Evolutionary conservation across 2,888 invertebrate species (phyloP), one percentile per base, ranked within the genome.

Genomic region (Temnothorax ravouxi): DNA sequence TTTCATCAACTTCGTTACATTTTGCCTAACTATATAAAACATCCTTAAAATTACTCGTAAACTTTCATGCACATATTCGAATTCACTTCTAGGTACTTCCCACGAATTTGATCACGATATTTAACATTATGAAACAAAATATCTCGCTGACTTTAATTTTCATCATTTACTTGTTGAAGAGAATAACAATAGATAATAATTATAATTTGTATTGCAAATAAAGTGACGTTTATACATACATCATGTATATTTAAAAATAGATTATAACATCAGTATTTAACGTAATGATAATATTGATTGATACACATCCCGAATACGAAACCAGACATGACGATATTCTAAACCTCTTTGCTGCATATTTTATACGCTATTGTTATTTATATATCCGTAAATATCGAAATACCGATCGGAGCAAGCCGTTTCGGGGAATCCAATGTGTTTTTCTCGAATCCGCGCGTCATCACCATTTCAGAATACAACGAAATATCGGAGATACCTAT

Each of bases 321-420:
- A 59, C 13, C 29, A 11, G 29, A 29, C 29, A 29, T 18, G 29
- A 25, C 9, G 18, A 56, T 15, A 44, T 34, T 21, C 13, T 21
- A 8, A 54, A 11, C 1, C 21, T n/a, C 21, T 62, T 38, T 52
- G 25, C 11, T 56, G 29, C 9, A 64, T 52, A 62, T 66, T 77
- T 66, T 44, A 77, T 21, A 9, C 41, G 41, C 6, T 47, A 25
- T 52, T 18, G 21, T 69, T 79, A 34, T 77, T 77, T 41, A 77
- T 41, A 77, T 66, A 21, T 25, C 29, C 21, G 34, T 44, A 15
- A 34, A 34, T 6, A 6, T 34, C 6, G n/a, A 34, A 67, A n/a
- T 52, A 67, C 13, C 21, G 44, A 41, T 15, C 29, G 4, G 34
- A 21, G 18, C 21, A 56, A 47, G 18, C 21, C 21, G 50, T 34